These are phyloP conservation scores for Callimorpha dominula DNA, from an alignment of 2,888 invertebrate species.

Conservation along the genomic window DNA sequence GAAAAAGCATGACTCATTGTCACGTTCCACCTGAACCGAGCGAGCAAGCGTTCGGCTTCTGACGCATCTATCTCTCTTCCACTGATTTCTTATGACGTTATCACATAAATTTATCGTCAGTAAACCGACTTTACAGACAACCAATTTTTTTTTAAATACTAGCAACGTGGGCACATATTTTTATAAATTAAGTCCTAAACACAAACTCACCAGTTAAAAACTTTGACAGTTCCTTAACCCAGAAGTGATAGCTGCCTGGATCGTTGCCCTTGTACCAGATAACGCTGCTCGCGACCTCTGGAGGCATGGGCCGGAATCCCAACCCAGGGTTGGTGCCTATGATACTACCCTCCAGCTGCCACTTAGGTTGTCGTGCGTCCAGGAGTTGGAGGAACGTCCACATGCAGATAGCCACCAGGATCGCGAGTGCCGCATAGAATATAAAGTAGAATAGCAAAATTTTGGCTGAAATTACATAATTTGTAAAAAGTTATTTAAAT, in stretches of 20 bases:
- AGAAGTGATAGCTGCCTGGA: slow-evolving; percentile 91
- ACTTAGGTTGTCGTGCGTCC: slow-evolving; percentile 95
- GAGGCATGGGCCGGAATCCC: slow-evolving; percentile 97
- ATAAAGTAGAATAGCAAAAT: slow-evolving; percentile 97
- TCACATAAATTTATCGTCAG: too few species aligned
- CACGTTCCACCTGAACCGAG: too few species aligned
- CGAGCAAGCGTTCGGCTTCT: too few species aligned
- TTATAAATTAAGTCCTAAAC: too few species aligned
- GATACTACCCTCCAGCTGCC: slow-evolving; percentile 94
- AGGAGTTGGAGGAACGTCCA: slow-evolving; percentile 97
- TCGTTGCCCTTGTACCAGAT: slow-evolving; percentile 97
- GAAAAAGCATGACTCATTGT: too few species aligned
- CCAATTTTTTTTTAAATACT: too few species aligned
- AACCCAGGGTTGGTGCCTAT: slow-evolving; percentile 98
- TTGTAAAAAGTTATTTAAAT: not conserved
- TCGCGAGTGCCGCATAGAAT: slow-evolving; percentile 96
- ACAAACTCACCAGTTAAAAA: slow-evolving; percentile 91
- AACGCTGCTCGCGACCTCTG: slow-evolving; percentile 95
- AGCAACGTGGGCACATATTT: too few species aligned
- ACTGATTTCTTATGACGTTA: too few species aligned
- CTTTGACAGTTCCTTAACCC: slow-evolving; percentile 91
- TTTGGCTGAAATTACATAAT: slow-evolving; percentile 90
- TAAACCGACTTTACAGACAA: too few species aligned
- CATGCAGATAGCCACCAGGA: slow-evolving; percentile 97
- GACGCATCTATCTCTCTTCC: too few species aligned